These are phyloP conservation scores for Microctenopoma steveboyesi DNA, from an alignment of 2,797 vertebrate species.

Conservation along the genomic window DNA sequence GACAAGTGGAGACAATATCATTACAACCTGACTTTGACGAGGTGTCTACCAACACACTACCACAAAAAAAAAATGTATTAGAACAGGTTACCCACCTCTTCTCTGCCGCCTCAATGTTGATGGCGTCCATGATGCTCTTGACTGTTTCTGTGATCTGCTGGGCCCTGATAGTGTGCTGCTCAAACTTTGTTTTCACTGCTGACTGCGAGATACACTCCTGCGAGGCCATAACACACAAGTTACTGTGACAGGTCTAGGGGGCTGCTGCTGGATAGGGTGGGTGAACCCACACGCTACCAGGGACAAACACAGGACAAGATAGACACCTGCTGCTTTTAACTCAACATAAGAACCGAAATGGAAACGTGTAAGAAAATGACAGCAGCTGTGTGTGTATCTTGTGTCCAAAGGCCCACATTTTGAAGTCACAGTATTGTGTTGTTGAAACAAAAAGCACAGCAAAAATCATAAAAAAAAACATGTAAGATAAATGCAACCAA, in stretches of 20 bases:
- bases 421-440: conserved; percentile 73
- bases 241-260: conserved; percentile 88
- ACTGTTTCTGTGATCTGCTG: conserved; percentile 98
- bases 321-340: conserved; percentile 83
- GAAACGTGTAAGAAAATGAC: conserved; percentile 47
- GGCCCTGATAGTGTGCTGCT: conserved; percentile 99
- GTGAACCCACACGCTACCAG: conserved; percentile 20
- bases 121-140: conserved; percentile 95
- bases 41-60: not conserved
- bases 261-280: conserved; percentile 63
- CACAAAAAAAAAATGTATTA: not conserved
- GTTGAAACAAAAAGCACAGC: conserved; percentile 13
- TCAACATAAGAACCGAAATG: conserved; percentile 37
- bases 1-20: conserved; percentile 11
- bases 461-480: conserved; percentile 56
- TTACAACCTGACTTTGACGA: not conserved
- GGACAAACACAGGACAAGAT: conserved; percentile 75
- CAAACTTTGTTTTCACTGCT: conserved; percentile 99
- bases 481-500: conserved; percentile 53
- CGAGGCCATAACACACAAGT: conserved; percentile 94
- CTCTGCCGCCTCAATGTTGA: conserved; percentile 95
- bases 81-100: conserved; percentile 89
- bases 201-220: conserved; percentile 99
- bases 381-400: conserved; percentile 76
- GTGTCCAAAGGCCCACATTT: conserved; percentile 46